These are phyloP conservation scores for Xylocopa sonorina DNA, from an alignment of 1,140 invertebrate genomes.

Conservation along the genomic window DNA sequence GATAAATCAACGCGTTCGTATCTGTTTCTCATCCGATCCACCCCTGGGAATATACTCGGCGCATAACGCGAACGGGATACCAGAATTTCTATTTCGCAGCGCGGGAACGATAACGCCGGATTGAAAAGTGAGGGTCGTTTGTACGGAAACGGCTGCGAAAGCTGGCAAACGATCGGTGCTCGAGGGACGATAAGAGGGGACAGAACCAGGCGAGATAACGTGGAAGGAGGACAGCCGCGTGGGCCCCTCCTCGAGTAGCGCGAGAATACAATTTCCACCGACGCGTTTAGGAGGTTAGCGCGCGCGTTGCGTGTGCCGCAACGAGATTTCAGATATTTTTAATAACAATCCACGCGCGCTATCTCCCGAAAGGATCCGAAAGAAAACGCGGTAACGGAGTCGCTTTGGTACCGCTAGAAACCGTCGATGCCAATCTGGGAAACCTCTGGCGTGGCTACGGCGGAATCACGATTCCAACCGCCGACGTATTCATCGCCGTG, in stretches of 20 bases:
- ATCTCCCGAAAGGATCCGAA: constrained; percentile 52
- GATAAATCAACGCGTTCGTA: not conserved
- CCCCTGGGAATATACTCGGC: not conserved
- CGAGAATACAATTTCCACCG: not conserved
- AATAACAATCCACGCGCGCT: constrained; percentile 66
- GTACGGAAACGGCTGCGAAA: not conserved
- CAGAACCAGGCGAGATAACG: not conserved
- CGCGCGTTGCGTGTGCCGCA: constrained; percentile 57
- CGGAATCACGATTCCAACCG: constrained; percentile 43
- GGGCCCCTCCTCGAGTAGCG: not conserved
- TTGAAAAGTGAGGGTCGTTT: constrained; percentile 16
- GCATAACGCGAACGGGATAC: not conserved
- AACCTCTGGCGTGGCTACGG: constrained; percentile 49
- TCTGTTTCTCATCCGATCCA: not conserved
- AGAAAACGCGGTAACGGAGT: constrained; percentile 70
- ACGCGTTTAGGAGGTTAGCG: not conserved
- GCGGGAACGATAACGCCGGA: not conserved
- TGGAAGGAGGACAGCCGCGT: not conserved
- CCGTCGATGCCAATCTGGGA: constrained; percentile 61
- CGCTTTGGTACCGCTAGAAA: constrained; percentile 68
- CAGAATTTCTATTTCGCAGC: constrained; percentile 5
- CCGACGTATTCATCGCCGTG: constrained; percentile 15
- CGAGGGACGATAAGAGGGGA: constrained; percentile 41
- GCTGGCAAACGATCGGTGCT: constrained; percentile 36
- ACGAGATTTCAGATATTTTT: constrained; percentile 71